Evolutionary conservation across 2,797 vertebrate genomes (phyloP), one percentile per base, ranked within the genome.

Genomic region (Pipistrellus pygmaeus): DNA sequence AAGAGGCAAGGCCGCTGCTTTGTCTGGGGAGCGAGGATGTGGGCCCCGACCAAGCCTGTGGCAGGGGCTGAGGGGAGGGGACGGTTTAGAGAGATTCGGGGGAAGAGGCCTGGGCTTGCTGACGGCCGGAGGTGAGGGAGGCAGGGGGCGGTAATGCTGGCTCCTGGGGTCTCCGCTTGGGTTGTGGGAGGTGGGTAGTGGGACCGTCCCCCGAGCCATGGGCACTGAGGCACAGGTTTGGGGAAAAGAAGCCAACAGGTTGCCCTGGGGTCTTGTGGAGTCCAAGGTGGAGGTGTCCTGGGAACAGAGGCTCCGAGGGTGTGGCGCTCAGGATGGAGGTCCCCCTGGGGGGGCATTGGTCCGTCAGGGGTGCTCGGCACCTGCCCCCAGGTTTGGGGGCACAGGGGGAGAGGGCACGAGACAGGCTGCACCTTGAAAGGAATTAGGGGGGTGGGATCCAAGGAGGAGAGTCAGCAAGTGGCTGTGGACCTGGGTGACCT

Each of bases 281-380:
- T 66, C 71, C 0, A 5, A 64, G 60, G 21, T 15, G 17, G 69
- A 69, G 48, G 38, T 72, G 38, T 60, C 51, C 57, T 76, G 57
- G 46, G 57, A 23, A 73, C 35, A 64, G n/a, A 81, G 25, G 30
- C 57, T 64, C 35, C 20, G 0, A 11, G 32, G 81, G 14, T 25
- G 1, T 77, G 71, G 57, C 55, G 2, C 30, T 44, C 9, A 57
- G 44, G 62, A 41, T 14, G 78, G 78, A 85, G 66, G n/a, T 8
- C 30, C n/a, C 27, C 18, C 41, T 23, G 5, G 20, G 3, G 15
- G n/a, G 12, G 15, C 10, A 41, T 41, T 57, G 35, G 17, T 44
- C 38, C 8, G 0, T 78, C 72, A 32, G 53, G 25, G 27, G 0
- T 8, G 13, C 18, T 1, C 0, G 32, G 44, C 20, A 18, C 8